Base-by-base conservation (phyloP, 2,113 vertebrate genomes). In the Phalacrocorax carbo region DNA sequence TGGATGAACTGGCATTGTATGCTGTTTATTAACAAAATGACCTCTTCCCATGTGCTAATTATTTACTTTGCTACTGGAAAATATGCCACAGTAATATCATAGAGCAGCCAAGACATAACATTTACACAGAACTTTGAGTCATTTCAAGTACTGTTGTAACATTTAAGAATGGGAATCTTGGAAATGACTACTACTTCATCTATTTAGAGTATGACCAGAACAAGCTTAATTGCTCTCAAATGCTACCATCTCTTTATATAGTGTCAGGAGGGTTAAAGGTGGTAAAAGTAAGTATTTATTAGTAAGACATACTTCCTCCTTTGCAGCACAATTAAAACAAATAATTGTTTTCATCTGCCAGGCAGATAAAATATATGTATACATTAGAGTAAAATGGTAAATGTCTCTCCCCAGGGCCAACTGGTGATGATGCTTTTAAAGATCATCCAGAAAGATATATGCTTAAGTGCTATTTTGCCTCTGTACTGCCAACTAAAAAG, bases 51-150 rank as follows among this genome's bases (percentile, higher is more conserved):
- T 32, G n/a, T n/a, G 20, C 65, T 94, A 92, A 90, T 83, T 93
- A 75, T 90, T 95, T 83, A 70, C 82, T 64, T 92, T 66, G 32
- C 42, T 86, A 29, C 71, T 88, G 64, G 76, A 68, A 90, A 96
- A 86, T 23, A 42, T 32, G 15, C 44, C 51, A 90, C 4, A 21
- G n/a, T 73, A 73, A 69, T 80, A 82, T n/a, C 71, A 80, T 2
- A 66, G 29, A 88, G 34, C 68, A 94, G 68, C 30, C 38, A 64
- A 71, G 46, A 38, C 17, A 36, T 42, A 92, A 78, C 32, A 51
- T 88, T 90, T 87, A 91, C 19, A 30, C 7, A 65, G 48, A 54
- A 77, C 30, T 90, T 88, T 57, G 42, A 88, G 76, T 93, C 4
- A 60, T 81, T 86, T 90, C 88, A 78, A 71, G 48, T 75, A 64